These are phyloP conservation scores for Lipotes vexillifer DNA, from an alignment of 2,113 vertebrate species.

Conservation along the genomic window DNA sequence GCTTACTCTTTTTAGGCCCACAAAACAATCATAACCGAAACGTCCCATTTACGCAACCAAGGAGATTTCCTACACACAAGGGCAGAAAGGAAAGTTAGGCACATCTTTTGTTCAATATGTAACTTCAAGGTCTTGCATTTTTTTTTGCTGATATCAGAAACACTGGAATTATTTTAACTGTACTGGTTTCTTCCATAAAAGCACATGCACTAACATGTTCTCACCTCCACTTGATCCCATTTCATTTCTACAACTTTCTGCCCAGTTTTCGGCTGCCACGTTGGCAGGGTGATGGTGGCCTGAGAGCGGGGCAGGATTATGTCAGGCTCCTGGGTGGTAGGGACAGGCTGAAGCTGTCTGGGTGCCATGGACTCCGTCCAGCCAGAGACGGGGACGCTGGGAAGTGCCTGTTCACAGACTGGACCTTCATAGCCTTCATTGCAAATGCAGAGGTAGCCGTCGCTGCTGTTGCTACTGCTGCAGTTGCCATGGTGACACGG, in stretches of 20 bases:
- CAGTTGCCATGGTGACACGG: conserved; percentile 99
- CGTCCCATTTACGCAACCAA: too few relatives aligned
- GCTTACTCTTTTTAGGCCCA: background rate
- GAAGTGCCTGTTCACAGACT: conserved; percentile 82
- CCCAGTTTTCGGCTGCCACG: conserved; percentile 91
- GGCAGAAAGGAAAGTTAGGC: fast-evolving
- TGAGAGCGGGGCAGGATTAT: conserved; percentile 75
- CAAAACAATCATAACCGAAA: background rate
- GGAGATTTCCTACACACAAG: background rate
- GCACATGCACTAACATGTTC: background rate
- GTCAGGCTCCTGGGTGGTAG: conserved; percentile 82
- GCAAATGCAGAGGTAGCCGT: conserved; percentile 89
- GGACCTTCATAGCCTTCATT: conserved; percentile 88
- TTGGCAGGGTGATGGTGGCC: conserved; percentile 82
- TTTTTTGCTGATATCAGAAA: background rate
- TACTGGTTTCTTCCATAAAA: background rate
- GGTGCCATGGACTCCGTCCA: conserved; percentile 75
- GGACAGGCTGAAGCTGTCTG: conserved; percentile 77
- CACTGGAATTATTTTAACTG: background rate
- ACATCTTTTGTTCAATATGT: fast-evolving
- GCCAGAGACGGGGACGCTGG: conserved; percentile 59
- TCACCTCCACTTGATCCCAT: conserved; percentile 95
- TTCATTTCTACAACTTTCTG: conserved; percentile 91
- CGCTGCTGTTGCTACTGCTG: conserved; percentile 65
- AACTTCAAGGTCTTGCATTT: background rate